Evolutionary conservation across 2,888 invertebrate genomes (phyloP), one percentile per base, ranked within the genome.

Genomic region (Pedicia rivosa): DNA sequence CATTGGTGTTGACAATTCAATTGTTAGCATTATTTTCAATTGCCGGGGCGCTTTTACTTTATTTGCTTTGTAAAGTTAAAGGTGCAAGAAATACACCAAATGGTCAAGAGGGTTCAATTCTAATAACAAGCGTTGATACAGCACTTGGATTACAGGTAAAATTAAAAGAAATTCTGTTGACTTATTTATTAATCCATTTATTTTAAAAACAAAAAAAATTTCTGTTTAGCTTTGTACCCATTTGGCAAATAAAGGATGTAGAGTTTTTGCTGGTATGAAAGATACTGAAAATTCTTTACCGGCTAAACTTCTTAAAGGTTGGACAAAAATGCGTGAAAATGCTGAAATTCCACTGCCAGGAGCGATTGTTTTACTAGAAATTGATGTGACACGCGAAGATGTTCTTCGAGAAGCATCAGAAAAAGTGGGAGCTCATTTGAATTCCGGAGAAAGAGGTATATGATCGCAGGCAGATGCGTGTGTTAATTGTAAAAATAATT

Each of bases 401-500:
- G 63, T 80, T 45, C 57, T 84, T 31, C 80, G 79, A 43, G 81
- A 82, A 57, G 80, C 82, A 6, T 79, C 81, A 10, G 74, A 79
- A 45, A 73, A 77, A 14, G 76, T 83, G 44, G 74, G 82, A 13
- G 76, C 80, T 36, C 81, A 83, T 64, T 62, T 84, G 50, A 83
- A 82, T 41, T 80, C 81, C 35, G 81, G 82, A 27, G 81, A 83
- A 64, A 80, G 82, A 54, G 83, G 84, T 74, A n/a, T n/a, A n/a
- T n/a, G n/a, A n/a, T n/a, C n/a, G n/a, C n/a, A n/a, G n/a, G n/a
- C n/a, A n/a, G n/a, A n/a, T n/a, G n/a, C n/a, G n/a, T n/a, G n/a
- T 54, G 60, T 60, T 46, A 22, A 8, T 12, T 16, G 33, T 8
- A 25, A 4, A 20, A 13, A 15, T n/a, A n/a, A n/a, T n/a, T n/a